A percentile compares a stretch with the other conserved stretches of the same genome.
These are phyloP conservation scores for Caenorhabditis sulstoni DNA, from an alignment of 2,888 invertebrate genomes.

Conservation along the genomic window DNA sequence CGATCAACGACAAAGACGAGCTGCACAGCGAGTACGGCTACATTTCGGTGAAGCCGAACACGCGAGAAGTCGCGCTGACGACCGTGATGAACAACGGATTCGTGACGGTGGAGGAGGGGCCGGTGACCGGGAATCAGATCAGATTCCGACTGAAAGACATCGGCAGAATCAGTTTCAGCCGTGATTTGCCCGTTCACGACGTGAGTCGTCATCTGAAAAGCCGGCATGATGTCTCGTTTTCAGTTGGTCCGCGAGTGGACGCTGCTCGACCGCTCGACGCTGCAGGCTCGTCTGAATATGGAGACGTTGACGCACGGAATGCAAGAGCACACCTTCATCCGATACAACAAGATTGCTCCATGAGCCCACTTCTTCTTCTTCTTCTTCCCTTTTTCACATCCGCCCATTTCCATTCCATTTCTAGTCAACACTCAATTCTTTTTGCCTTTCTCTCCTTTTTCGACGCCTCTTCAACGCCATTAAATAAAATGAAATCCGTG, in stretches of 20 bases:
- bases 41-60: constrained; percentile 76
- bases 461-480: constrained; percentile 18
- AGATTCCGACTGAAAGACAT: constrained; percentile 78
- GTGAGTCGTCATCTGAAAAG: constrained; percentile 64
- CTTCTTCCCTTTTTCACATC: constrained; percentile 1
- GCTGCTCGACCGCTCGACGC: constrained; percentile 73
- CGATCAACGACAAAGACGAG: constrained; percentile 79
- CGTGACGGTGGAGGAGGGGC: constrained; percentile 80
- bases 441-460: constrained; percentile 5
- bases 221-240: no score
- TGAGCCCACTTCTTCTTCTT: constrained; percentile 20
- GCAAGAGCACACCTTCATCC: constrained; percentile 76
- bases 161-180: constrained; percentile 79
- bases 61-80: constrained; percentile 75
- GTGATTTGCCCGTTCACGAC: constrained; percentile 80
- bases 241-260: constrained; percentile 80
- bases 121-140: constrained; percentile 71
- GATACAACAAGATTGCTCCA: constrained; percentile 69
- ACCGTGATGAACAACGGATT: constrained; percentile 81
- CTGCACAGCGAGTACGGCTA: constrained; percentile 80
- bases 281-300: constrained; percentile 79
- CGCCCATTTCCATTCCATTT: constrained; percentile 29
- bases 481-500: constrained; percentile 35
- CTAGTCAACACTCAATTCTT: constrained; percentile 47
- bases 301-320: constrained; percentile 80